Evolutionary conservation across 2,113 vertebrate species (phyloP).

Genomic region (Nipponia nippon): DNA sequence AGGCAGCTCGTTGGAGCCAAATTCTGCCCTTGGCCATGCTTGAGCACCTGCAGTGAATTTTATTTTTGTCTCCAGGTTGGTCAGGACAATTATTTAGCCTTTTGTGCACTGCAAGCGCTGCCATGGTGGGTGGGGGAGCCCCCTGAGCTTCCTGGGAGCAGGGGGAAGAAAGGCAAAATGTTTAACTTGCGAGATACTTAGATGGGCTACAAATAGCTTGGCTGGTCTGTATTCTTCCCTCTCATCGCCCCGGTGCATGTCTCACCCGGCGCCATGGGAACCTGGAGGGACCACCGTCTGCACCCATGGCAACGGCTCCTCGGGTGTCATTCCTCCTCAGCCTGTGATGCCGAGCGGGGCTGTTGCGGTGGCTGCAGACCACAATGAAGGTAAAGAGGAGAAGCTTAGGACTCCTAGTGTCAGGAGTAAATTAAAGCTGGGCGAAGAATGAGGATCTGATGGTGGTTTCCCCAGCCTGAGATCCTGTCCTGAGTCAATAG

Average conservation of each 20-base stretch:
- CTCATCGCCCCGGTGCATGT: background rate
- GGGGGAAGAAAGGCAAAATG: conserved; percentile 4
- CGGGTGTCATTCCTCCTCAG: conserved; percentile 66
- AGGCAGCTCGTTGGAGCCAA: background rate
- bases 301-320: conserved; percentile 74
- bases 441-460: conserved; percentile 57
- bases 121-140: background rate
- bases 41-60: background rate
- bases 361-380: background rate
- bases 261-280: conserved; percentile 78
- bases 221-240: conserved; percentile 7
- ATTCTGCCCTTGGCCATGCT: background rate
- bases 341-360: background rate
- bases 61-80: background rate
- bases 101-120: background rate
- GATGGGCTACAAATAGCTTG: conserved; percentile 41
- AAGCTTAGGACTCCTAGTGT: conserved; percentile 29
- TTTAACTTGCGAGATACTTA: conserved; percentile 54
- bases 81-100: background rate
- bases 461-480: background rate
- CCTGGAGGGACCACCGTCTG: conserved; percentile 60
- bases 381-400: conserved; percentile 5
- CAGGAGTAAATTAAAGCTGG: conserved; percentile 57
- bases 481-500: conserved; percentile 25
- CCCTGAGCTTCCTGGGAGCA: background rate